Percentiles rank a stretch among this genome's conserved stretches.
phyloP scores from a whole-genome alignment of 2,797 vertebrate genomes.

The Peromyscus aztecus region DNA sequence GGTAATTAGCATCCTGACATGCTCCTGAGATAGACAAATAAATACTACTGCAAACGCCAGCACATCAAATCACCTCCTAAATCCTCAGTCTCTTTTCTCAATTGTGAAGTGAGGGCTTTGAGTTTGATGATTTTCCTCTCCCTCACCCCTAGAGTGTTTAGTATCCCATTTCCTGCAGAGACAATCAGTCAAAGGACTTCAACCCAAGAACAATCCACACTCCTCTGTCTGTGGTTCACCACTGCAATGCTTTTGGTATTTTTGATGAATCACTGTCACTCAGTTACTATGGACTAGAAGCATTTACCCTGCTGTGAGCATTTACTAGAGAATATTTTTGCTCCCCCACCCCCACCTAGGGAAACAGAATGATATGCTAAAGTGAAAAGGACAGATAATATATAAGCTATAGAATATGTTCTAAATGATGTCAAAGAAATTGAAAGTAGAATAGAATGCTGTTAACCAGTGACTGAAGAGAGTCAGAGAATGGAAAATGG shows the following conservation, averaged over 20 bases:
- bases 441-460: background rate
- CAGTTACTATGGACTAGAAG: background rate
- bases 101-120: background rate
- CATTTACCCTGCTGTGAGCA: background rate
- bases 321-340: background rate
- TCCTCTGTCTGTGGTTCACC: background rate
- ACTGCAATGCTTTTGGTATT: too few relatives aligned
- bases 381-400: background rate
- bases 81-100: background rate
- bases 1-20: accelerated
- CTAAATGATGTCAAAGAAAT: background rate
- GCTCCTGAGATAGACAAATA: background rate
- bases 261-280: background rate
- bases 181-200: accelerated
- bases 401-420: background rate
- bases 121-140: background rate
- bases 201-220: background rate
- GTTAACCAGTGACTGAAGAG: background rate
- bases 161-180: background rate
- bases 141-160: accelerated
- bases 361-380: background rate
- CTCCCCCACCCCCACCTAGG: background rate
- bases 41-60: background rate
- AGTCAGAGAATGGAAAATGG: background rate
- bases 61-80: background rate